Base-by-base conservation (phyloP, 2,888 invertebrate species). In the Pristionchus entomophagus region DNA sequence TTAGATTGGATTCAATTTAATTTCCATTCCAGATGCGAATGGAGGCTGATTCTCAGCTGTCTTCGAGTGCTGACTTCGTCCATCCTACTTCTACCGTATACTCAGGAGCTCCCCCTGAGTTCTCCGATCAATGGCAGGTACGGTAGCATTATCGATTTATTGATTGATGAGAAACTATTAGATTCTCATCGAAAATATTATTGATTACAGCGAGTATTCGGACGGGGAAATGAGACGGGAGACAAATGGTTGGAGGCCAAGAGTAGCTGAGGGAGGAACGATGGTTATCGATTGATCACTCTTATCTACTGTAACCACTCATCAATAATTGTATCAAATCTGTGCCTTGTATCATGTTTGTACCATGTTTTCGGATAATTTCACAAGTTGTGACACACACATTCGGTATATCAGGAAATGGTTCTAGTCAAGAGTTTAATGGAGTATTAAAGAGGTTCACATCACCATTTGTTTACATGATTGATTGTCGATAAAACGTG, bases 191-290 rank as follows among this genome's bases (percentile, higher is more conserved):
- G 1, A n/a, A 35, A 35, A 1, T n/a, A 8, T 77, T 2, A n/a
- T 26, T 41, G 22, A 0, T 56, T 81, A 0, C 56, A 81, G 81
- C 38, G 81, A 1, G 81, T 81, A 3, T 81, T 81, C 32, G 81
- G 38, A 22, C 81, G 81, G 6, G 53, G 56, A 26, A 19, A 12
- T 19, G 56, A 81, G 12, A 22, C 32, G 19, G 35, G 38, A 14
- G 81, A 81, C 35, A 81, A 81, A 32, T 81, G 81, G 81, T 38
- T 81, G 81, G 56, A 45, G 22, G 81, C 81, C 12, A 81, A 53
- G 56, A 81, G 81, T 26, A 81, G 81, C 38, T 81, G 56, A 81
- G 35, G n/a, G 32, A 41, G 41, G 29, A 17, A 38, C 6, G 69
- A 65, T 17, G 65, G 32, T 32, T 65, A 77, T 77, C n/a, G 45